phyloP scores from a whole-genome alignment of 2,888 invertebrate species.

The Drosophila vallismaia region DNA sequence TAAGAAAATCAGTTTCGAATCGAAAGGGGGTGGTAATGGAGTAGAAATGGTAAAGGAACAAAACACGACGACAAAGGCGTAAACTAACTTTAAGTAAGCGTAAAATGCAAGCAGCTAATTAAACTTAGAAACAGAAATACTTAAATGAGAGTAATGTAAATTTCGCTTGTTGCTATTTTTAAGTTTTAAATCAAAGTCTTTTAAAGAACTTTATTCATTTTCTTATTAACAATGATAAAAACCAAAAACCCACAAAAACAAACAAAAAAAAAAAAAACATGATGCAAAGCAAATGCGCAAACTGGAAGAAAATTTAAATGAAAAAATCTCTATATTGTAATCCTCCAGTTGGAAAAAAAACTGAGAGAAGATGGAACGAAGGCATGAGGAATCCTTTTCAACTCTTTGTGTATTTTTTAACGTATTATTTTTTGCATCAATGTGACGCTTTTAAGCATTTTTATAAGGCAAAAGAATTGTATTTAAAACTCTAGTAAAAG shows the following conservation, averaged over 20 bases:
- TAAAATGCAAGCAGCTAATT: constrained; percentile 57
- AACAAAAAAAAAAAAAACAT: constrained; percentile 43
- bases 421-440: constrained; percentile 81
- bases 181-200: constrained; percentile 79
- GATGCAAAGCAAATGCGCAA: constrained; percentile 53
- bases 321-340: constrained; percentile 62
- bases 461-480: constrained; percentile 68
- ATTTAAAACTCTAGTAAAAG: constrained; percentile 62
- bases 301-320: constrained; percentile 40
- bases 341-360: constrained; percentile 48
- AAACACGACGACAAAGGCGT: constrained; percentile 50
- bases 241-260: constrained; percentile 21
- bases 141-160: constrained; percentile 72
- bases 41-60: constrained; percentile 27
- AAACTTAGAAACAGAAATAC: constrained; percentile 47
- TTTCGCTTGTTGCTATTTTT: constrained; percentile 82
- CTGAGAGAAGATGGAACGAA: constrained; percentile 43
- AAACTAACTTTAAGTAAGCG: constrained; percentile 60
- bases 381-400: constrained; percentile 58
- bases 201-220: constrained; percentile 78
- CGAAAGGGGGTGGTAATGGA: constrained; percentile 6
- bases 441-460: constrained; percentile 76
- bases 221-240: constrained; percentile 59
- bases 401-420: constrained; percentile 70
- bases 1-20: constrained; percentile 31